These are phyloP conservation scores for Mactromeris polynyma DNA, from an alignment of 2,888 invertebrate genomes.

Conservation along the genomic window DNA sequence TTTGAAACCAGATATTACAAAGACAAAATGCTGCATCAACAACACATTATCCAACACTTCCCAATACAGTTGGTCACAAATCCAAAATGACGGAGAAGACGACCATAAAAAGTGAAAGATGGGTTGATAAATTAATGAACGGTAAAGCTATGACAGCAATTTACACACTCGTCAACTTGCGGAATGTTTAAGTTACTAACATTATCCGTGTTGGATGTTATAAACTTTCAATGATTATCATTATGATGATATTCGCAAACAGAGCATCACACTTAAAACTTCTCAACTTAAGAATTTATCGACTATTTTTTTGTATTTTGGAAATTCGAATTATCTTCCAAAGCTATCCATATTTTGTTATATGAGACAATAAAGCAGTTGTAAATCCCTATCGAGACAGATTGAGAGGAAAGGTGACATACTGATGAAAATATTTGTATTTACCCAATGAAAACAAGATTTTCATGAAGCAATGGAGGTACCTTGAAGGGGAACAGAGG, in stretches of 20 bases:
- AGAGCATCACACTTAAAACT: not conserved
- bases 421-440: conserved; percentile 38
- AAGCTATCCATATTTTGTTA: conserved; percentile 10
- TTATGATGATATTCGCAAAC: not conserved
- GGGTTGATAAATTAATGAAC: conserved; percentile 30
- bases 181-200: conserved; percentile 41
- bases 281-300: not conserved
- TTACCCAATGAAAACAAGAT: conserved; percentile 51
- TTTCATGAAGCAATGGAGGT: conserved; percentile 14
- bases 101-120: conserved; percentile 22
- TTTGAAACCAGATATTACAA: not conserved
- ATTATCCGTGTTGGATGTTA: not conserved
- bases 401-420: conserved; percentile 17
- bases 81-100: not conserved
- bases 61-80: not conserved
- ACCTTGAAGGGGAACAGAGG: conserved; percentile 10
- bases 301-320: not conserved
- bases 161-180: conserved; percentile 26
- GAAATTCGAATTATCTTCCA: not conserved
- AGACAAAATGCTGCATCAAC: not conserved
- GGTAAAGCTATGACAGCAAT: conserved; percentile 31
- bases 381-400: conserved; percentile 49
- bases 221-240: not conserved
- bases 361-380: not conserved
- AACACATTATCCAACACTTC: not conserved